These are phyloP conservation scores for Nyctibius bracteatus DNA, from an alignment of 2,113 vertebrate species.

Conservation along the genomic window DNA sequence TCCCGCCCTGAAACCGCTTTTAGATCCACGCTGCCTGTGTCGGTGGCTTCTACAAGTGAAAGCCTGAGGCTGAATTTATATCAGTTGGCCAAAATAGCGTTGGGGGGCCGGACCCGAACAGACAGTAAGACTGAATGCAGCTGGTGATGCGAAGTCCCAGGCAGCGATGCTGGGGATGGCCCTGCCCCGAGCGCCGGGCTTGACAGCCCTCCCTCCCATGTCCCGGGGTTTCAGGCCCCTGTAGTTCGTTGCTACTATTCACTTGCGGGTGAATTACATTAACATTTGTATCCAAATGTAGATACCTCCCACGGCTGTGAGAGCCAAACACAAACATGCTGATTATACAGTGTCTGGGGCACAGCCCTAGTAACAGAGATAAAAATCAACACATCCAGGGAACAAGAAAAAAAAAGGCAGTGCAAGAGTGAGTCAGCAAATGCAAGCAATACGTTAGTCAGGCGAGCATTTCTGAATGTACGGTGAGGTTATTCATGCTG, in stretches of 20 bases:
- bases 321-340: background rate
- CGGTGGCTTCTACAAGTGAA: background rate
- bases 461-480: background rate
- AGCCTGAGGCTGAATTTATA: background rate
- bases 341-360: slow-evolving; percentile 12
- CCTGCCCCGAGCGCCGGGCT: background rate
- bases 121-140: fast-evolving
- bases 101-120: background rate
- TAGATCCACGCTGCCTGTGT: background rate
- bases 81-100: fast-evolving
- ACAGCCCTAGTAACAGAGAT: slow-evolving; percentile 38
- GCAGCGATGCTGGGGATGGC: background rate
- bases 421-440: slow-evolving; percentile 55
- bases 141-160: background rate
- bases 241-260: background rate
- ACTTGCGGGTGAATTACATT: background rate
- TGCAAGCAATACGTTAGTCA: background rate
- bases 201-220: background rate
- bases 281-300: background rate
- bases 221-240: background rate
- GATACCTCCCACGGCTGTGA: background rate
- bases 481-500: background rate
- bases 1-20: background rate
- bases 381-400: slow-evolving; percentile 43
- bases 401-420: slow-evolving; percentile 22